phyloP scores from a whole-genome alignment of 2,797 vertebrate species.

The Danio jaintianensis region DNA sequence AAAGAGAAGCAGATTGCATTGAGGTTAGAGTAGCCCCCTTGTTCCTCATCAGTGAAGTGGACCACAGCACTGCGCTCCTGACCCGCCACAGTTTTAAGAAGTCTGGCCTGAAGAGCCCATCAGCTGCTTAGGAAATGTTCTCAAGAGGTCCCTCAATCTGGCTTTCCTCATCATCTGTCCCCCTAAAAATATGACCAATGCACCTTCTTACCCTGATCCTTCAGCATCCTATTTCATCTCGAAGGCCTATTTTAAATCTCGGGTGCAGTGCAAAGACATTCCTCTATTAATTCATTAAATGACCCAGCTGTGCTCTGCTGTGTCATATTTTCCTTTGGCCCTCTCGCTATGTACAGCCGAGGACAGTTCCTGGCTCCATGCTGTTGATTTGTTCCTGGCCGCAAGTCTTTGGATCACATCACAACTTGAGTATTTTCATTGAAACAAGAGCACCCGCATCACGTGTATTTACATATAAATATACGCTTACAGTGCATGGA shows the following conservation, averaged over 20 bases:
- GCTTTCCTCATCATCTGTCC: slow-evolving; percentile 36
- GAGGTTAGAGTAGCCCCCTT: slow-evolving; percentile 38
- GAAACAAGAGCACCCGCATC: slow-evolving; percentile 68
- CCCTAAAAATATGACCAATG: slow-evolving; percentile 72
- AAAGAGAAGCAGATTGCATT: slow-evolving; percentile 35
- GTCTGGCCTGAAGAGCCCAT: slow-evolving; percentile 45
- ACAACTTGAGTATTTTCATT: slow-evolving; percentile 72
- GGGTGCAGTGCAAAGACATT: slow-evolving; percentile 69
- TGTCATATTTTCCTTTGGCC: slow-evolving; percentile 61
- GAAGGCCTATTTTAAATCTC: slow-evolving; percentile 75
- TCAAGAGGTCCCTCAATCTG: slow-evolving; percentile 44
- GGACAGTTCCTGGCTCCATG: slow-evolving; percentile 44
- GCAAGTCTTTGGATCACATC: slow-evolving; percentile 66
- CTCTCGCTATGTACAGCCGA: slow-evolving; percentile 39
- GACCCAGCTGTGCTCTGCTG: slow-evolving; percentile 59
- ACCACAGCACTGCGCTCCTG: slow-evolving; percentile 39
- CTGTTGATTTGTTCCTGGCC: slow-evolving; percentile 61
- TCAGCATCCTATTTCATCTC: slow-evolving; percentile 75
- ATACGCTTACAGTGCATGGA: slow-evolving; percentile 55
- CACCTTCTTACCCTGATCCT: slow-evolving; percentile 72
- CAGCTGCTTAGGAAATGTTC: slow-evolving; percentile 54
- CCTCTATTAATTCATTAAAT: slow-evolving; percentile 75
- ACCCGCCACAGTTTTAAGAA: slow-evolving; percentile 43
- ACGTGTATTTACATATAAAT: slow-evolving; percentile 65
- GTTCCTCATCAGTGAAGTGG: slow-evolving; percentile 40